These are phyloP conservation scores for Junonia oenone DNA, from an alignment of 2,888 invertebrate species.

Conservation along the genomic window DNA sequence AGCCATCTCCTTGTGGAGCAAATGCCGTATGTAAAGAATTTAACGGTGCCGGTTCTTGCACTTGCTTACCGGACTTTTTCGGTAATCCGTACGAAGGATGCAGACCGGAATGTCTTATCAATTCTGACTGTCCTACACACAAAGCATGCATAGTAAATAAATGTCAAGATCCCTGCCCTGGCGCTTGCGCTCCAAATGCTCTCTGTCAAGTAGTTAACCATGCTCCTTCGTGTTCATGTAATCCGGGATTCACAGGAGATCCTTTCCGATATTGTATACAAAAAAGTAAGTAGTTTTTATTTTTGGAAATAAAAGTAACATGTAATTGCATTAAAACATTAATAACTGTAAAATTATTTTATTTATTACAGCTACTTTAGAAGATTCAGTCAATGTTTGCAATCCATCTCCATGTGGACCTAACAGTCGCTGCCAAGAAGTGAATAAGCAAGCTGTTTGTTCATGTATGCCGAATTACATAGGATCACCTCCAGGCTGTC, in stretches of 20 bases:
- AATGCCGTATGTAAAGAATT: slow-evolving; percentile 83
- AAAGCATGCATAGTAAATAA: slow-evolving; percentile 83
- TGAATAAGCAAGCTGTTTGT: slow-evolving; percentile 86
- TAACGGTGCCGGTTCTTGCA: slow-evolving; percentile 82
- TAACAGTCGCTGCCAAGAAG: slow-evolving; percentile 86
- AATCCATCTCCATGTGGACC: slow-evolving; percentile 87
- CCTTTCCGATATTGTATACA: slow-evolving; percentile 82
- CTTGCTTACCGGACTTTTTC: slow-evolving; percentile 83
- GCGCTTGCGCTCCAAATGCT: slow-evolving; percentile 87
- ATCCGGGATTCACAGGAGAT: slow-evolving; percentile 84
- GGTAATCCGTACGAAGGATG: slow-evolving; percentile 86
- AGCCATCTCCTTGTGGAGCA: slow-evolving; percentile 83
- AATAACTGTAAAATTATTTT: not conserved
- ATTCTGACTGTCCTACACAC: slow-evolving; percentile 83
- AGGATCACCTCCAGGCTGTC: slow-evolving; percentile 86
- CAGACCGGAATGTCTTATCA: slow-evolving; percentile 85
- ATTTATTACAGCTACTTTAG: slow-evolving; percentile 42
- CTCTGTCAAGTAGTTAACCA: slow-evolving; percentile 86
- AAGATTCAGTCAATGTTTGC: slow-evolving; percentile 76
- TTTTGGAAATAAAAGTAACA: too few relatives aligned
- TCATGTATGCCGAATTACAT: slow-evolving; percentile 85
- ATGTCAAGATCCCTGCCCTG: slow-evolving; percentile 87
- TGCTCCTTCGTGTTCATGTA: slow-evolving; percentile 84
- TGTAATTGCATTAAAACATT: not conserved
- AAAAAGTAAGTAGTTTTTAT: slow-evolving; percentile 73